phyloP scores from a whole-genome alignment of 2,113 vertebrate species.

The Edolisoma coerulescens region DNA sequence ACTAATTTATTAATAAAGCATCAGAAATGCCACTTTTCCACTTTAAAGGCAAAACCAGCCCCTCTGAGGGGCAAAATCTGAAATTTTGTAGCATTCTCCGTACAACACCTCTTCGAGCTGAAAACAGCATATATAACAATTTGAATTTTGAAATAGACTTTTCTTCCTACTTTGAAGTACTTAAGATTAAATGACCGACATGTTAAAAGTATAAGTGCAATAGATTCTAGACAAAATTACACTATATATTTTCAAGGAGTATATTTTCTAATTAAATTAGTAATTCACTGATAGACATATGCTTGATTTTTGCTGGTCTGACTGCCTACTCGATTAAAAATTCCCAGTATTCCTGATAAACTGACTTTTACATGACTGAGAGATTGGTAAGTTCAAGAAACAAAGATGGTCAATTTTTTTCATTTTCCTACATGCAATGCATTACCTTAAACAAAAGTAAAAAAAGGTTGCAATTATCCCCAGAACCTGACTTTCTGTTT shows the following conservation, averaged over 20 bases:
- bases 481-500: not conserved
- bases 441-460: not conserved
- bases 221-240: not conserved
- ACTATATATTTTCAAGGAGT: not conserved
- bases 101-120: not conserved
- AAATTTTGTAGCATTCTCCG: not conserved
- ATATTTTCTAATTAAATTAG: not conserved
- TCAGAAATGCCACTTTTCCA: not conserved
- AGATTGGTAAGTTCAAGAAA: not conserved
- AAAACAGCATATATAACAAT: not conserved
- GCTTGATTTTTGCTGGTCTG: not conserved
- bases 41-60: not conserved
- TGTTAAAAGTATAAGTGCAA: not conserved
- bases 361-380: not conserved
- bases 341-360: not conserved
- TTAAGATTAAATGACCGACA: not conserved
- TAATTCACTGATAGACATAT: not conserved
- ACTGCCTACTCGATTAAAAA: not conserved
- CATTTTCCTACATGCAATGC: not conserved
- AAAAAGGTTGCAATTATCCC: not conserved
- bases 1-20: not conserved
- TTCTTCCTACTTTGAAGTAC: not conserved
- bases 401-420: not conserved
- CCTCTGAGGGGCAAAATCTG: not conserved
- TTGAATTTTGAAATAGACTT: not conserved